These are phyloP conservation scores for Vombatus ursinus DNA, from an alignment of 2,113 vertebrate genomes.

Conservation along the genomic window DNA sequence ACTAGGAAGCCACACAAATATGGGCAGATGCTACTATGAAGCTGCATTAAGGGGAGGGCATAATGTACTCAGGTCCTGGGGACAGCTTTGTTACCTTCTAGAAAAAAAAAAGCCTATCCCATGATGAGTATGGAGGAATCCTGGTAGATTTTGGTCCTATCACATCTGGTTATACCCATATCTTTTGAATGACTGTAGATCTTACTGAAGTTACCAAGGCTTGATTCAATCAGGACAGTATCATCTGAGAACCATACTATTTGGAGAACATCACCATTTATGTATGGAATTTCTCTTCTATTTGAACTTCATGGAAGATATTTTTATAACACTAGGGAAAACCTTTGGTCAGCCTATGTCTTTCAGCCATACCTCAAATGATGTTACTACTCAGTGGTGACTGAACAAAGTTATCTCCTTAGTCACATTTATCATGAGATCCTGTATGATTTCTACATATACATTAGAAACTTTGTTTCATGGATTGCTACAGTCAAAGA, in stretches of 20 bases:
- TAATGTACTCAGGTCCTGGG: neutral
- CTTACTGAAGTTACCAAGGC: neutral
- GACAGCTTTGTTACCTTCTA: neutral
- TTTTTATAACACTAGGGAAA: neutral
- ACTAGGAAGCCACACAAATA: neutral
- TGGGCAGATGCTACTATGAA: neutral
- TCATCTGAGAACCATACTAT: neutral
- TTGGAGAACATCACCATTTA: neutral
- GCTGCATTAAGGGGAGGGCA: neutral
- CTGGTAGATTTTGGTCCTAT: neutral
- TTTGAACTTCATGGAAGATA: neutral
- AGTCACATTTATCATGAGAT: neutral
- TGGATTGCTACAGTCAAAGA: neutral
- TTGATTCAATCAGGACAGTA: neutral
- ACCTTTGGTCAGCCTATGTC: neutral
- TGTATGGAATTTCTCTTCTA: neutral
- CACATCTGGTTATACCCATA: neutral
- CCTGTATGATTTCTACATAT: neutral
- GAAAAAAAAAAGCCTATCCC: neutral
- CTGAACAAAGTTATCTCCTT: neutral
- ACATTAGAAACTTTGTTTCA: neutral
- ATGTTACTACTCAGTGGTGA: neutral
- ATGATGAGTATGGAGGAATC: neutral
- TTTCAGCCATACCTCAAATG: neutral
- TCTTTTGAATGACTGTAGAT: neutral